Evolutionary conservation across 2,113 vertebrate genomes (phyloP), one percentile per base, ranked within the genome.

Genomic region (Pangasianodon gigas): DNA sequence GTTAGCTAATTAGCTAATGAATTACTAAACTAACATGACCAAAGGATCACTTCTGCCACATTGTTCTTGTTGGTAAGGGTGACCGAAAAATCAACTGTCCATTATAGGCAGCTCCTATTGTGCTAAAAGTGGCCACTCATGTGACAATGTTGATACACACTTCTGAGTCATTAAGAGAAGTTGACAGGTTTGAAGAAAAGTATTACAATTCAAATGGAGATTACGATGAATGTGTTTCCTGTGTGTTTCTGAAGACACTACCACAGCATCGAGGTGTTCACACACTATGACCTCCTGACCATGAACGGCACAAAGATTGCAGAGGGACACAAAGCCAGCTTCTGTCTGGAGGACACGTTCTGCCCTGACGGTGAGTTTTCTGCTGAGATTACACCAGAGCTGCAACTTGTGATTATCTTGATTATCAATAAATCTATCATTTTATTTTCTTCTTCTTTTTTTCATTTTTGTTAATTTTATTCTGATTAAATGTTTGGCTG

Each of bases 251-350:
- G 83, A 93, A 99, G 98, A 91, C 98, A 99, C 92, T 99, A 99
- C 93, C 98, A 99, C 95, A 99, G 98, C 94, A 99, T 99, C 0
- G 98, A 99, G 92, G 97, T 99, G 87, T 99, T 99, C 94, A 99
- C 98, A 71, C 97, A 99, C 95, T 99, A 99, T 0, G 98, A 99
- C 93, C 97, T 99, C 52, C 94, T 99, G 92, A 99, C 97, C 0
- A 92, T 98, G 91, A 99, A 99, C 0, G 98, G 98, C 88, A 97
- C 97, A 69, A 98, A 97, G 93, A 96, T 99, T 71, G 98, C 98
- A 0, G 98, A 99, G 89, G 98, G 98, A 56, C 98, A 99, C 94
- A 99, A 99, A 89, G 98, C 98, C 94, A 99, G 98, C 92, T 99
- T 99, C 95, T 99, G 98, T 90, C 93, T 99, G 75, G 98, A 99